phyloP scores from a whole-genome alignment of 2,113 vertebrate species.

The Paracanthobrama guichenoti region DNA sequence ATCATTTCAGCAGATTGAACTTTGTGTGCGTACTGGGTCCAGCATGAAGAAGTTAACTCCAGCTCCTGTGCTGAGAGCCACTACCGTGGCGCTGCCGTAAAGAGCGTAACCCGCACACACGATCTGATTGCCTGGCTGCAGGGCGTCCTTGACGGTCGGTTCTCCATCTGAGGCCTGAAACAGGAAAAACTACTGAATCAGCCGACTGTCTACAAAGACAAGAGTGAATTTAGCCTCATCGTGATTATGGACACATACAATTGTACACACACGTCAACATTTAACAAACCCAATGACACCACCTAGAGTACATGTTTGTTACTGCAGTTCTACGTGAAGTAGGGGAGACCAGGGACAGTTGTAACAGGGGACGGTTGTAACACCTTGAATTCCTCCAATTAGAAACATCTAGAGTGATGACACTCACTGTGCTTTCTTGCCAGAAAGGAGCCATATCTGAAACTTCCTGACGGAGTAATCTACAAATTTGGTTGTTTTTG shows the following conservation, averaged over 20 bases:
- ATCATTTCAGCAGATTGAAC: not conserved
- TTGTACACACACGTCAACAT: not conserved
- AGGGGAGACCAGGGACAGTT: too few relatives aligned
- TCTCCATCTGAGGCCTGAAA: constrained; percentile 72
- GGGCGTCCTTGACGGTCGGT: constrained; percentile 85
- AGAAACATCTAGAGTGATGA: too few relatives aligned
- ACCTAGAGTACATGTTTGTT: constrained; percentile 27
- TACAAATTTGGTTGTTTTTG: too few relatives aligned
- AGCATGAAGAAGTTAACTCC: constrained; percentile 96
- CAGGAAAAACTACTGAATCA: not conserved
- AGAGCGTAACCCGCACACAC: constrained; percentile 94
- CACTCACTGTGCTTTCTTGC: too few relatives aligned
- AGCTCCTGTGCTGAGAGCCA: constrained; percentile 90
- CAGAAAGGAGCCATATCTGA: too few relatives aligned
- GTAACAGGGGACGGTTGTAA: too few relatives aligned
- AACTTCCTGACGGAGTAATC: too few relatives aligned
- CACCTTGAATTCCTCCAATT: too few relatives aligned
- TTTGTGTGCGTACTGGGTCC: constrained; percentile 82
- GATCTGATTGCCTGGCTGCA: constrained; percentile 85
- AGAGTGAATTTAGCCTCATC: not conserved
- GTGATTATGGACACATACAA: not conserved
- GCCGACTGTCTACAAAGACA: not conserved
- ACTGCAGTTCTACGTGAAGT: not conserved
- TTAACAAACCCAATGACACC: constrained; percentile 6
- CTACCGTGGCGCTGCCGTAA: constrained; percentile 92